Base-by-base conservation (phyloP, 2,797 vertebrate genomes). In the Bradypus variegatus region DNA sequence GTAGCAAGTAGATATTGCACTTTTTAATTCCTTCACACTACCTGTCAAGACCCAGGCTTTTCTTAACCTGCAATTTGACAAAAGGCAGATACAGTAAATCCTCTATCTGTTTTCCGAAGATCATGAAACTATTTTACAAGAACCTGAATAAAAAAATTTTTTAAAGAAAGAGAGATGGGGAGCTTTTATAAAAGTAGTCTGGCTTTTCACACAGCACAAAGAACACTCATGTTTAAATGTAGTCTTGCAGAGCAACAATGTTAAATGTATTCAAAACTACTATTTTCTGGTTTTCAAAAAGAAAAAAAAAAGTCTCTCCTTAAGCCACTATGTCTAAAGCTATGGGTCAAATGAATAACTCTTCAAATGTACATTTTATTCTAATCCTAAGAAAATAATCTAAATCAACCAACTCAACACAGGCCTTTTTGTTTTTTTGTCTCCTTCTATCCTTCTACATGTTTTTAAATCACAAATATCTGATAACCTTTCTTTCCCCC, bases 391-490 rank as follows among this genome's bases (percentile, higher is more conserved):
- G n/a, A 72, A 86, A 82, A 60, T 6, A 82, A 76, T 80, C 2
- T 15, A 93, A 76, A 53, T 41, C 48, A 81, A 89, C 25, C 79
- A 90, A 38, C 16, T 67, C 8, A 48, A 86, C 6, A 60, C 11
- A 53, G 29, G 53, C 36, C 50, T 53, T 82, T 87, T 86, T 15
- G 87, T 73, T 65, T 91, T 15, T 14, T 45, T 73, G 41, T 72
- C 33, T 48, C 36, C 53, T 65, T 89, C 93, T 80, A 62, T 48
- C 36, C 53, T 65, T 89, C 93, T 80, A 62, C 25, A 53, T 33
- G 53, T 21, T 73, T 62, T 85, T 92, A 92, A 81, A 81, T 77
- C 33, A 88, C 36, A 90, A 87, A 77, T 31, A 84, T 53, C 81
- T 77, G 41, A 75, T 62, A 80, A 84, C 25, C 50, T 85, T 90